Percentiles rank a stretch among this genome's conserved stretches.
These are phyloP conservation scores for Ptychochromis oligacanthus DNA, from an alignment of 2,113 vertebrate species.

Conservation along the genomic window DNA sequence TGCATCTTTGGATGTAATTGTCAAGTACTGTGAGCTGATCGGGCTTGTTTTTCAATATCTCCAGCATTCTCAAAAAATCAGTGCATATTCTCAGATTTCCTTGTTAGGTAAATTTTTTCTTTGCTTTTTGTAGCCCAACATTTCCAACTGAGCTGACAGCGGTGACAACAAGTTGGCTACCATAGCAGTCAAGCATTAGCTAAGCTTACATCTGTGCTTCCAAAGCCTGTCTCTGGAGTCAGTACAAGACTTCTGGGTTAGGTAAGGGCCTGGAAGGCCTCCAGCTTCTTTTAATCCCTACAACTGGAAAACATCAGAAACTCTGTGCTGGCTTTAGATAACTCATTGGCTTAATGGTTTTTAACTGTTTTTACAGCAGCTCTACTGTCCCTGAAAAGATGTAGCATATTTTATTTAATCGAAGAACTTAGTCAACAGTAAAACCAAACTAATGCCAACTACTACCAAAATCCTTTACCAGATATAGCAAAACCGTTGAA, in stretches of 20 bases:
- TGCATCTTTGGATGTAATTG: too few species aligned
- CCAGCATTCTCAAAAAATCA: too few species aligned
- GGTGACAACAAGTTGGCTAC: background rate
- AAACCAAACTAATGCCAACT: too few species aligned
- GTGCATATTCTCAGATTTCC: too few species aligned
- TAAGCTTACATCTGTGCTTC: slow-evolving; percentile 6
- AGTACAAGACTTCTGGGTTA: slow-evolving; percentile 7
- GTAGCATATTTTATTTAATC: background rate
- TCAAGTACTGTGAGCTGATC: too few species aligned
- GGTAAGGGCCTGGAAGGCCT: slow-evolving; percentile 33
- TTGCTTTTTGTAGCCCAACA: background rate
- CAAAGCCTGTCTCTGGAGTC: slow-evolving; percentile 33
- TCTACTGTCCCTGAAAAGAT: background rate
- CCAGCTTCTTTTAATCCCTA: slow-evolving; percentile 42
- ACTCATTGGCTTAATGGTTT: background rate
- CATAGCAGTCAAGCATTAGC: background rate
- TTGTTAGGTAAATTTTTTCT: background rate
- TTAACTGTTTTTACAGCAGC: background rate
- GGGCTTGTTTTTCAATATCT: too few species aligned
- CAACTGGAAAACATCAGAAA: slow-evolving; percentile 14
- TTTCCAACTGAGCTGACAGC: background rate
- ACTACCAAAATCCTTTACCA: background rate
- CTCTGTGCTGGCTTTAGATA: background rate
- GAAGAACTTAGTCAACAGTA: background rate
- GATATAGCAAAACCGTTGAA: background rate